Percentiles rank a stretch among this genome's conserved stretches.
Evolutionary conservation across 2,888 invertebrate species (phyloP).

Genomic region (Parasteatoda lunata): DNA sequence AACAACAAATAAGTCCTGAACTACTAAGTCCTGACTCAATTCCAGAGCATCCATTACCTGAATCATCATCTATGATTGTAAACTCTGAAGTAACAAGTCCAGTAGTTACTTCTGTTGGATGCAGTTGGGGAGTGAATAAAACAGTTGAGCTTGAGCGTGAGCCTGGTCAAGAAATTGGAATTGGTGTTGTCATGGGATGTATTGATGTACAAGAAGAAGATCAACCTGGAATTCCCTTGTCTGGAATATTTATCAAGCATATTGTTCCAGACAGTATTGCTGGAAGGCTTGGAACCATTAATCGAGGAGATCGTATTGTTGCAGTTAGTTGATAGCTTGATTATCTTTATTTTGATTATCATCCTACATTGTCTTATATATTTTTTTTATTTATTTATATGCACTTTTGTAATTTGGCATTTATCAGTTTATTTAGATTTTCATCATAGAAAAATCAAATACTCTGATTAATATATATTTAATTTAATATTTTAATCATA

Average conservation of each 20-base stretch:
- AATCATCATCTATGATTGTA: neutral
- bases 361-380: too few species aligned
- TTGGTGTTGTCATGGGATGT: slow-evolving; percentile 97
- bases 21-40: slow-evolving; percentile 38
- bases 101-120: slow-evolving; percentile 16
- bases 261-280: slow-evolving; percentile 95
- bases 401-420: too few species aligned
- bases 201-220: slow-evolving; percentile 77
- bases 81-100: slow-evolving; percentile 36
- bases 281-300: slow-evolving; percentile 83
- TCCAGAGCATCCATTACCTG: slow-evolving; percentile 10
- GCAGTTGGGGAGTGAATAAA: slow-evolving; percentile 88
- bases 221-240: slow-evolving; percentile 77
- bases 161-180: slow-evolving; percentile 88
- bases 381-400: too few species aligned
- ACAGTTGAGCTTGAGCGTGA: slow-evolving; percentile 83
- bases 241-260: slow-evolving; percentile 98
- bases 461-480: too few species aligned
- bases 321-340: slow-evolving; percentile 78
- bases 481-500: too few species aligned
- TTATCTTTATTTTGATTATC: too few species aligned
- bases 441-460: too few species aligned
- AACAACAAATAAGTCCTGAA: slow-evolving; percentile 50
- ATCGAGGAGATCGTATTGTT: slow-evolving; percentile 91
- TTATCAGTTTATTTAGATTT: too few species aligned